Base-by-base conservation (phyloP, 2,113 vertebrate species). In the Coryphaenoides rupestris region DNA sequence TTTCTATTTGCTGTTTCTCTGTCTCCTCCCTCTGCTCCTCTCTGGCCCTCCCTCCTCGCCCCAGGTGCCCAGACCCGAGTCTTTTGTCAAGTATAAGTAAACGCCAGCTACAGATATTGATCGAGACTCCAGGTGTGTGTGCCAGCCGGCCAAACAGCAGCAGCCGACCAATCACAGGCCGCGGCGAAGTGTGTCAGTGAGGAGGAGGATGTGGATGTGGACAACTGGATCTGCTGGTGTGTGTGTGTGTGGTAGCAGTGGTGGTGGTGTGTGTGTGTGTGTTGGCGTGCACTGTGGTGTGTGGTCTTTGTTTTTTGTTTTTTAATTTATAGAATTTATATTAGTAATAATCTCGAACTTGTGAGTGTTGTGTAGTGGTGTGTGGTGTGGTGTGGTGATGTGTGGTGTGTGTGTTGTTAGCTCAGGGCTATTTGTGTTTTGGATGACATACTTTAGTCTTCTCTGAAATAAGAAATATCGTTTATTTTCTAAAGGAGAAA, bases 81-180 rank as follows among this genome's bases (percentile, higher is more conserved):
- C 84, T 87, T 90, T 90, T 90, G 86, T 89, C 85, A n/a, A 66
- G 66, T 76, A n/a, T n/a, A n/a, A n/a, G n/a, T 90, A 90, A 91
- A 88, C 87, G 86, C 86, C 71, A 77, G 67, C 84, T 90, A 83
- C 86, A 91, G n/a, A 90, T 89, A 90, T 91, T 90, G 78, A 91
- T 91, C 86, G 87, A 77, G 80, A 79, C 68, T 79, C 73, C 76
- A 87, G 82, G 88, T 88, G 14, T 49, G 3, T 49, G 47, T 15
- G 47, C 47, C 47, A 12, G 16, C 14, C 5, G 28, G 5, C 74
- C 73, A 47, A 80, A 40, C 73, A 66, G 70, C 76, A 80, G 72
- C 79, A 80, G 79, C 81, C 80, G 74, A 76, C 4, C 28, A 33
- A 33, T 33, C n/a, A n/a, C n/a, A n/a, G n/a, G n/a, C n/a, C n/a